Evolutionary conservation across 2,888 invertebrate genomes (phyloP).

Genomic region (Phytoseiulus persimilis): DNA sequence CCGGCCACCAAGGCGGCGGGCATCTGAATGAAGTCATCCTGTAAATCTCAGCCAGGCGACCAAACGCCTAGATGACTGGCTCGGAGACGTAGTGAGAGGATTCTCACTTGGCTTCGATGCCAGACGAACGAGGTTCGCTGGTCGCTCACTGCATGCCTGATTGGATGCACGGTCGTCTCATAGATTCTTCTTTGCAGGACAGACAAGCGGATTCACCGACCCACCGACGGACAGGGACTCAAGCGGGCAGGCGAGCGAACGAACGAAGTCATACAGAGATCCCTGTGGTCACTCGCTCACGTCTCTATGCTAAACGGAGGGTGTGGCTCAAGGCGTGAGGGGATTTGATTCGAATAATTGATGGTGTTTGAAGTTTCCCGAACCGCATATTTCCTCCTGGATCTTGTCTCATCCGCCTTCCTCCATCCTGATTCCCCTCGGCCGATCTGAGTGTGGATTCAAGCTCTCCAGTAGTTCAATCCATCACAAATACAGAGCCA

Average conservation of each 20-base stretch:
- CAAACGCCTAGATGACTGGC: slow-evolving; percentile 8
- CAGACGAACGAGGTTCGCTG: neutral
- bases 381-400: neutral
- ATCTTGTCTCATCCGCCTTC: neutral
- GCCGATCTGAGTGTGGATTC: neutral
- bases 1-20: neutral
- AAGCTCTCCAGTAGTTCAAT: neutral
- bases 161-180: slow-evolving; percentile 38
- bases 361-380: neutral
- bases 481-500: neutral
- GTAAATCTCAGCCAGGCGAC: slow-evolving; percentile 31
- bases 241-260: neutral
- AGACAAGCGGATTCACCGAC: neutral
- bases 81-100: slow-evolving; percentile 6
- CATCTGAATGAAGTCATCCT: slow-evolving; percentile 38
- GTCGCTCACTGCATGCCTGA: slow-evolving; percentile 15
- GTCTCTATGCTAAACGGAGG: slow-evolving; percentile 5
- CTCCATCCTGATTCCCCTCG: neutral
- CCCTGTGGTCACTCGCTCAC: slow-evolving; percentile 5
- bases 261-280: neutral
- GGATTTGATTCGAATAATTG: neutral
- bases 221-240: neutral
- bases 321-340: neutral
- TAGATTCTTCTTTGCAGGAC: slow-evolving; percentile 36
- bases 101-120: neutral